Evolutionary conservation across 2,888 invertebrate species (phyloP), one percentile per base, ranked within the genome.

Genomic region (Ectropis crepuscularia): DNA sequence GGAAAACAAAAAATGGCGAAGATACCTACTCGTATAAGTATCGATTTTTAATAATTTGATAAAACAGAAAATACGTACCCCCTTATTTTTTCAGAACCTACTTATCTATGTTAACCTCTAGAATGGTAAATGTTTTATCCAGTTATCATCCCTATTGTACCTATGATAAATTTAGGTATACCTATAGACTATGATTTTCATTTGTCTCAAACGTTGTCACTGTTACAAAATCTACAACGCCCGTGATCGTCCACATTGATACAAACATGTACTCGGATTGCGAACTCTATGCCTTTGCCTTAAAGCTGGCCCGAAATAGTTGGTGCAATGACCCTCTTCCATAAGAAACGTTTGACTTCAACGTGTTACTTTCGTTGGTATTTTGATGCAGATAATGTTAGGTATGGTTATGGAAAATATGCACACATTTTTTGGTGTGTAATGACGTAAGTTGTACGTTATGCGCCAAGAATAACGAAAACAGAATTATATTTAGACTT

Each of bases 231-330:
- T 65, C 51, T 37, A 65, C 37, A 87, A 89, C 89, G 89, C 88
- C 88, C 88, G 87, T 81, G 89, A 90, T 90, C 87, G 86, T 88
- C 90, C 84, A 89, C 88, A 83, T 85, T 86, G 89, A 89, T 89
- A 88, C 75, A 70, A 74, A 68, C 64, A 65, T 81, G 78, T 81
- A 85, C 68, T 74, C 53, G 76, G 75, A 90, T 76, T 85, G 71
- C 80, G 67, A 74, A 83, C 87, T 79, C 78, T 90, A 85, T 77
- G 67, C 73, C 80, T 61, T 71, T 53, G 85, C 67, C 67, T 77
- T 88, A 89, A 84, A 85, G 73, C 70, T 49, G 63, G 71, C 69
- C 74, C 78, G 84, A 83, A 85, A 83, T 83, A 84, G 81, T 78
- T 73, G 75, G 90, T 89, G 89, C 91, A 91, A 81, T 86, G 89